Evolutionary conservation across 2,113 vertebrate genomes (phyloP).

Genomic region (Sphaerodactylus townsendi): DNA sequence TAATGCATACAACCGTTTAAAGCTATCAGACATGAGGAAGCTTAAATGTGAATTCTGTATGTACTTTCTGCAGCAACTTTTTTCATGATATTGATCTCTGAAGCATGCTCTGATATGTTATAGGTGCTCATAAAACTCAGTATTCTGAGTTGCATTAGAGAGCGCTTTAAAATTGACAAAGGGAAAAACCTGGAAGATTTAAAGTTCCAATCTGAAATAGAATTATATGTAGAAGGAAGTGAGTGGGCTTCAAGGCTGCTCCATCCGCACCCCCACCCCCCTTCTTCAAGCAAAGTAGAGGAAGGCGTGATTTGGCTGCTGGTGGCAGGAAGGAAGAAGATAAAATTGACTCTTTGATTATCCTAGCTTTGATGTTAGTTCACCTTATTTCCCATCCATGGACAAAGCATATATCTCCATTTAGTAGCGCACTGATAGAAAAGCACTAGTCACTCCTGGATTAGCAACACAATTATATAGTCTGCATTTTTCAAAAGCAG

Average conservation of each 20-base stretch:
- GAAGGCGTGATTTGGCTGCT: no score
- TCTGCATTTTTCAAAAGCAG: not conserved
- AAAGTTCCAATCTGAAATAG: no score
- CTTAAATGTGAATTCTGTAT: conserved; percentile 54
- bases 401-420: no score
- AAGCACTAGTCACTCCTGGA: not conserved
- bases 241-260: no score
- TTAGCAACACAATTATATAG: not conserved
- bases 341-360: no score
- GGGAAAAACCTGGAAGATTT: not conserved
- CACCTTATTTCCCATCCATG: no score
- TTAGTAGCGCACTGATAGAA: not conserved
- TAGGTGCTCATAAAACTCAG: conserved; percentile 44
- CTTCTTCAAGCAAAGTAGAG: no score
- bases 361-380: no score
- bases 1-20: not conserved
- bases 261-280: no score
- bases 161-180: conserved; percentile 36
- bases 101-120: conserved; percentile 49
- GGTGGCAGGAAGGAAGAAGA: no score
- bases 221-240: no score
- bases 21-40: conserved; percentile 62
- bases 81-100: conserved; percentile 14
- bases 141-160: not conserved
- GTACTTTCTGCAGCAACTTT: conserved; percentile 63